A percentile compares a stretch with the other conserved stretches of the same genome.
phyloP scores from a whole-genome alignment of 2,888 invertebrate species.

The Lissocephala sabroskyi region DNA sequence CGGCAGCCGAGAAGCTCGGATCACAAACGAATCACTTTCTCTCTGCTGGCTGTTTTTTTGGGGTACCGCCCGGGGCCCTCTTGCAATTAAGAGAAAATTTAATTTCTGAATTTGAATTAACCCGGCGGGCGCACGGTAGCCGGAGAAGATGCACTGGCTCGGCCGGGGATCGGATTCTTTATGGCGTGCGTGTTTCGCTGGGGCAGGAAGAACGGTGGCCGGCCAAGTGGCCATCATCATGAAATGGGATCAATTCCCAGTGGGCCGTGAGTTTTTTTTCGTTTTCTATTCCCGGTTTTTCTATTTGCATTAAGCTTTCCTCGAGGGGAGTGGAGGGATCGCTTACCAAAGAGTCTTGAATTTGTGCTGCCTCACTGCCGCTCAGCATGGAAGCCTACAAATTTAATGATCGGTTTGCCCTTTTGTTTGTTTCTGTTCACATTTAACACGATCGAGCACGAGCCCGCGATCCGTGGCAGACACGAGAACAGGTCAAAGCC shows the following conservation, averaged over 20 bases:
- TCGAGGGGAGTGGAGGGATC: no score
- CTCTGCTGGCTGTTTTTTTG: constrained; percentile 25
- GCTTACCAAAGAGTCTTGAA: constrained; percentile 51
- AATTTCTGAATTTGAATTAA: constrained; percentile 66
- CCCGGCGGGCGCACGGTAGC: background rate
- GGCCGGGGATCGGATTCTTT: background rate
- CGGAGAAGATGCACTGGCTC: background rate
- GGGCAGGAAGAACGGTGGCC: no score
- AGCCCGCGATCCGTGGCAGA: constrained; percentile 36
- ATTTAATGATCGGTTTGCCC: no score
- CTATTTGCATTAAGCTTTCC: no score
- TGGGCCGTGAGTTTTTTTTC: no score
- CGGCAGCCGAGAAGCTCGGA: constrained; percentile 18
- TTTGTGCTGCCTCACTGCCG: constrained; percentile 53
- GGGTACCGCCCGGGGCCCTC: constrained; percentile 18
- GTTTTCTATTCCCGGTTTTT: no score
- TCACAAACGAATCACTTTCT: constrained; percentile 46
- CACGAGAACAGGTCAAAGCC: constrained; percentile 19
- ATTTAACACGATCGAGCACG: background rate
- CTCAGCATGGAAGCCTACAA: constrained; percentile 1
- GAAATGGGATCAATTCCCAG: no score
- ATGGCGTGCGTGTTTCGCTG: no score
- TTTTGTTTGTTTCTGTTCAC: no score
- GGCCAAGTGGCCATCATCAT: no score
- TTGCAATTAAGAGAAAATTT: constrained; percentile 62